Conservation (phyloP, 2,113 vertebrate genomes). For the Phocoena phocoena region DNA sequence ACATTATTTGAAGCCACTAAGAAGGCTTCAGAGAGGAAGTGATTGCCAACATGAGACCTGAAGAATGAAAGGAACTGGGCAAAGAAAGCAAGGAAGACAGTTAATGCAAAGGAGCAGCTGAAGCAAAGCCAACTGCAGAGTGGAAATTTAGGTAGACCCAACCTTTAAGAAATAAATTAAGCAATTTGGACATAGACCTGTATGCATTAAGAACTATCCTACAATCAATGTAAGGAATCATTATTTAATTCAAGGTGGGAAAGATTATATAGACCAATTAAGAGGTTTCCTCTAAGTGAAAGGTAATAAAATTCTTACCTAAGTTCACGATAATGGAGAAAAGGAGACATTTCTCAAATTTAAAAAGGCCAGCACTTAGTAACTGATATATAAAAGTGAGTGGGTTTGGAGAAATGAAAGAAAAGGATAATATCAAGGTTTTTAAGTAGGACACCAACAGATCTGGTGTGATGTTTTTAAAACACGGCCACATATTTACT, state of each 20-base stretch:
- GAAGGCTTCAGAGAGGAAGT: not conserved
- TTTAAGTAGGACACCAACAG: not conserved
- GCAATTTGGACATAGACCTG: not conserved
- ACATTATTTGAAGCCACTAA: conserved; percentile 19
- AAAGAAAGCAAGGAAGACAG: not conserved
- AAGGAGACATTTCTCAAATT: conserved; percentile 23
- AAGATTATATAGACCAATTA: not conserved
- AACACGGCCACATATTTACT: not conserved
- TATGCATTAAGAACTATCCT: not conserved
- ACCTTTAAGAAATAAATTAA: not conserved
- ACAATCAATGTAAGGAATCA: conserved; percentile 9
- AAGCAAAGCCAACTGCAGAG: not conserved
- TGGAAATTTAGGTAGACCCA: not conserved
- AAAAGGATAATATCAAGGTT: not conserved
- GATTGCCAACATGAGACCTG: not conserved
- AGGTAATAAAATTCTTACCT: conserved; percentile 27
- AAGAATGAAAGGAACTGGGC: not conserved
- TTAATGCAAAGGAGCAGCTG: not conserved
- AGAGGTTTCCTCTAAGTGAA: not conserved
- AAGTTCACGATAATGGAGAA: not conserved
- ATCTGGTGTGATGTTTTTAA: not conserved
- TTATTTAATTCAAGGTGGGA: conserved; percentile 19
- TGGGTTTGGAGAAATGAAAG: not conserved
- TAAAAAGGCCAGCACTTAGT: not conserved
- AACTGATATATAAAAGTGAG: not conserved